Percentiles rank a stretch among this genome's conserved stretches.
Evolutionary conservation across 2,888 invertebrate species (phyloP).

Genomic region (Reticulitermes lucifugus): DNA sequence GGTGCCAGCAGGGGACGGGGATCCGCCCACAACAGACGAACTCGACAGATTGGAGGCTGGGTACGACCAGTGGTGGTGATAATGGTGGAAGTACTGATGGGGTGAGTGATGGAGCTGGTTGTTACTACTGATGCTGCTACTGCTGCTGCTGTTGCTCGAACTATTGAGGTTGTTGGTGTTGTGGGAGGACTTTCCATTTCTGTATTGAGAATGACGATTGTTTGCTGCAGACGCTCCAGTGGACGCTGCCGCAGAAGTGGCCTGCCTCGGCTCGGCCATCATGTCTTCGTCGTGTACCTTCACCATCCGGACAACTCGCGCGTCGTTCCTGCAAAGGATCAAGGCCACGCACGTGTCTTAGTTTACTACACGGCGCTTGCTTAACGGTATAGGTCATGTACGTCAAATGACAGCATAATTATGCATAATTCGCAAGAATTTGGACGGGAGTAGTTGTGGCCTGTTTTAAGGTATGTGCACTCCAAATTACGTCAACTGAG

Average conservation of each 20-base stretch:
- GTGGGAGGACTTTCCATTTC: slow-evolving; percentile 46
- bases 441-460: too few relatives aligned
- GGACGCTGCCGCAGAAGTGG: slow-evolving; percentile 49
- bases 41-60: slow-evolving; percentile 62
- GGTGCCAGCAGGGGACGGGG: slow-evolving; percentile 56
- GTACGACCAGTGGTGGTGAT: slow-evolving; percentile 65
- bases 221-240: slow-evolving; percentile 54
- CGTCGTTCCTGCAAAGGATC: background rate
- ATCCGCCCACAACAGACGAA: slow-evolving; percentile 61
- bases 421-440: too few relatives aligned
- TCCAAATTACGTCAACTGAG: too few relatives aligned
- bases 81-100: slow-evolving; percentile 56
- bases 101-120: slow-evolving; percentile 31
- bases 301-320: slow-evolving; percentile 59
- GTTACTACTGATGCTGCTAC: background rate
- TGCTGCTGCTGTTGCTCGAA: slow-evolving; percentile 48
- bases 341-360: background rate
- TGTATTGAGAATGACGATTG: slow-evolving; percentile 1
- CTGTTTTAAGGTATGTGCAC: too few relatives aligned
- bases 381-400: too few relatives aligned
- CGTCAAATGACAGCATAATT: too few relatives aligned
- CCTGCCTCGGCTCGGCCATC: slow-evolving; percentile 44
- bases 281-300: slow-evolving; percentile 63
- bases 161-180: slow-evolving; percentile 57
- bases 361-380: too few relatives aligned